Evolutionary conservation across 2,113 vertebrate genomes (phyloP).

Genomic region (Smithornis capensis): DNA sequence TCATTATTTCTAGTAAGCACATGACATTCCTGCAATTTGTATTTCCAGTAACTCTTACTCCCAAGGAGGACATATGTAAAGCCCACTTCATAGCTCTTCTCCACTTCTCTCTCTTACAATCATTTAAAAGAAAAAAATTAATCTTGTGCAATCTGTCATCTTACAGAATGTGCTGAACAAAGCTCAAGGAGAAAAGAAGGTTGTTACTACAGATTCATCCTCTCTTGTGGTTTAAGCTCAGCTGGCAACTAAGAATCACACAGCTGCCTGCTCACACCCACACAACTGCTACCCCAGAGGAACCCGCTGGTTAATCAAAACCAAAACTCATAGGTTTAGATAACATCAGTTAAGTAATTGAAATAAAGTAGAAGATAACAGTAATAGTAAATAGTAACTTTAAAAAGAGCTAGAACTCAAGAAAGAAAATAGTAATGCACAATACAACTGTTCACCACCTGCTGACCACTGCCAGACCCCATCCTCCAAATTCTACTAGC

Average conservation of each 20-base stretch:
- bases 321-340: not conserved
- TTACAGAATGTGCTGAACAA: not conserved
- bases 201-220: not conserved
- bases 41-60: not conserved
- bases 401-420: not conserved
- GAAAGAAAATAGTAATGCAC: not conserved
- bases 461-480: not conserved
- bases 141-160: not conserved
- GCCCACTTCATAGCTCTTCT: not conserved
- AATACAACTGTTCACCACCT: not conserved
- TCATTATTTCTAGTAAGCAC: not conserved
- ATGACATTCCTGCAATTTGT: not conserved
- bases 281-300: not conserved
- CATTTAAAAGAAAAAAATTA: not conserved
- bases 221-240: not conserved
- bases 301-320: not conserved
- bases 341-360: not conserved
- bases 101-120: not conserved
- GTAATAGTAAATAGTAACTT: not conserved
- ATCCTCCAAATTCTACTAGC: not conserved
- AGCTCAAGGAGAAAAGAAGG: not conserved
- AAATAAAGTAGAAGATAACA: not conserved
- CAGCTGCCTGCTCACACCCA: not conserved
- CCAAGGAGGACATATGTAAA: not conserved
- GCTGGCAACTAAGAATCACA: not conserved